phyloP scores from a whole-genome alignment of 2,888 invertebrate species.

The Cenopis cana region DNA sequence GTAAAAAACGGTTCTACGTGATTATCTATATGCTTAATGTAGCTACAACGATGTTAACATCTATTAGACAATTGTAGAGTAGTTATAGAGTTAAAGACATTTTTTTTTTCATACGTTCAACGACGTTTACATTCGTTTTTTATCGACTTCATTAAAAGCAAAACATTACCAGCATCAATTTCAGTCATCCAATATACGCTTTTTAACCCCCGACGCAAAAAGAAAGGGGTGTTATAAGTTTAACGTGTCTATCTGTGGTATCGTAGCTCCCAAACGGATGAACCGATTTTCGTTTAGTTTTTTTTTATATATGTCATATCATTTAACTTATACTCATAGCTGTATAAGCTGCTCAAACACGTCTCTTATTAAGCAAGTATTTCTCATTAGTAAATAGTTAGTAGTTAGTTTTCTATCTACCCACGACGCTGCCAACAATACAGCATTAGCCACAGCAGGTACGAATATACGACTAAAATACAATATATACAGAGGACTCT shows the following conservation, averaged over 20 bases:
- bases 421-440: constrained; percentile 14
- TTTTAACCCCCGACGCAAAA: too few species aligned
- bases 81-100: too few species aligned
- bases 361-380: background rate
- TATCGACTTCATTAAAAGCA: background rate
- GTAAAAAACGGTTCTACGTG: too few species aligned
- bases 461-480: constrained; percentile 3
- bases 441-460: constrained; percentile 28
- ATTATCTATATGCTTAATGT: too few species aligned
- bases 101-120: too few species aligned
- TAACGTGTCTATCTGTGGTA: too few species aligned
- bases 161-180: background rate
- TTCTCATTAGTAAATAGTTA: constrained; percentile 3
- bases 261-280: too few species aligned
- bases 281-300: too few species aligned
- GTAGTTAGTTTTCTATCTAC: constrained; percentile 7
- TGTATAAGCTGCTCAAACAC: background rate
- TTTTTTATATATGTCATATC: background rate
- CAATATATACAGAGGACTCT: background rate
- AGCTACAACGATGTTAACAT: too few species aligned
- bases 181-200: background rate
- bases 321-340: background rate
- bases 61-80: too few species aligned
- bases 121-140: too few species aligned
- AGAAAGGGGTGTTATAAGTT: too few species aligned